These are phyloP conservation scores for Drosophila histrio DNA, from an alignment of 2,888 invertebrate species.

Conservation along the genomic window DNA sequence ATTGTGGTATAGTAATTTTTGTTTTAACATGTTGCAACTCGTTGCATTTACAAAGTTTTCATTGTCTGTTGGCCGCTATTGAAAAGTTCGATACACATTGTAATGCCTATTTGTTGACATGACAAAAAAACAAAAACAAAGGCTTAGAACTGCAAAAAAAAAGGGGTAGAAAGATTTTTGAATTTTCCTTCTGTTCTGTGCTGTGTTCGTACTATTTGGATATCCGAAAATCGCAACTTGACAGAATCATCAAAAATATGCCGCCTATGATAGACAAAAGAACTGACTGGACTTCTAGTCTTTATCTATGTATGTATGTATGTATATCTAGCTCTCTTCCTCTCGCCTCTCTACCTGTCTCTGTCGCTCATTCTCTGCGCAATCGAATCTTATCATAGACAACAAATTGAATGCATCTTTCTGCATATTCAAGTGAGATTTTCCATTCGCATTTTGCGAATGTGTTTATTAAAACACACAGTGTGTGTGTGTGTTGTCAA, in stretches of 20 bases:
- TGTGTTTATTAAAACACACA: conserved; percentile 9
- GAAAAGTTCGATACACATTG: conserved; percentile 21
- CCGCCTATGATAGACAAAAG: conserved; percentile 24
- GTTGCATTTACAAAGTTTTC: conserved; percentile 10
- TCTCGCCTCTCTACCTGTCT: neutral
- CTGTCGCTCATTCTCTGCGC: neutral
- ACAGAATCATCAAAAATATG: conserved; percentile 50
- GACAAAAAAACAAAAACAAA: neutral
- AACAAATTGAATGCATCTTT: conserved; percentile 1
- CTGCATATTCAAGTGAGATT: conserved; percentile 3
- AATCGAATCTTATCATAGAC: neutral
- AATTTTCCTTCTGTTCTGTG: neutral
- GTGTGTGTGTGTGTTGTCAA: neutral
- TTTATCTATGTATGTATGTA: too few species aligned
- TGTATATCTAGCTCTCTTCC: neutral
- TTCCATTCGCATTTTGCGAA: conserved; percentile 4
- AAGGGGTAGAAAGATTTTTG: neutral
- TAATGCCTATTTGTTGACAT: conserved; percentile 31
- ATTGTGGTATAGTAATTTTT: neutral
- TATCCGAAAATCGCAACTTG: conserved; percentile 23
- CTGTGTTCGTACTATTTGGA: neutral
- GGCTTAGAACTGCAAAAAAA: neutral
- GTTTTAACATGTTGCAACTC: conserved; percentile 21
- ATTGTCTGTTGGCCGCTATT: conserved; percentile 16
- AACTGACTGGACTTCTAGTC: neutral